Base-by-base conservation (phyloP, 2,113 vertebrate genomes). In the Australoheros scitulus region DNA sequence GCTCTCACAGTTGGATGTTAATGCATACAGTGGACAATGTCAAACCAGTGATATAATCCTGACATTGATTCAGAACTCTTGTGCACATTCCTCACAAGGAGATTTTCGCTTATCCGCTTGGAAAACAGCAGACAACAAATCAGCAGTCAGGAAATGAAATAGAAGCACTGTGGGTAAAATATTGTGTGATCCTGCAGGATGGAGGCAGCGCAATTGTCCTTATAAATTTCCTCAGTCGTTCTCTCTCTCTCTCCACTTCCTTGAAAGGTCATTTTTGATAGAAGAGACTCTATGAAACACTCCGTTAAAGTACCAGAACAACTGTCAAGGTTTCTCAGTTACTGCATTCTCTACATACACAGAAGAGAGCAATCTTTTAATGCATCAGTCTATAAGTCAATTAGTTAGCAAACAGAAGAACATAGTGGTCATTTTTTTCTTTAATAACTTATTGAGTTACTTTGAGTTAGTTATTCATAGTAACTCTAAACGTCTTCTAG, bases 121-220 rank as follows among this genome's bases (percentile, higher is more conserved):
- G 82, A 85, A 57, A 60, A 81, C 68, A 64, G 79, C 80, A 79
- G 58, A 79, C 85, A 90, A 88, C 92, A 89, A 90, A 92, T 91
- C 90, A 81, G 61, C 80, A 11, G 82, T 52, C 84, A 90, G 90
- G 84, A 92, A 93, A 92, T 92, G 63, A 92, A 92, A 85, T 78
- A 7, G 72, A 3, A 63, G 36, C 59, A 6, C 63, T 76, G 65
- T 77, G 50, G 63, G 70, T 74, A 57, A 88, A 79, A 79, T 36
- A 1, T 72, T 68, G 36, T 77, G 76, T 24, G 50, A 82, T 85
- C 78, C 83, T 70, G 20, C 34, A 47, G 80, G 86, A 85, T 1
- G 3, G 58, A 64, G 41, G 38, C 60, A 38, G 79, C 29, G 50
- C 80, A 38, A 77, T 83, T 57, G 72, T 76, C 59, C 20, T 78